A percentile compares a stretch with the other conserved stretches of the same genome.
Evolutionary conservation across 2,888 invertebrate genomes (phyloP).

Genomic region (Rhodophaea formosa): DNA sequence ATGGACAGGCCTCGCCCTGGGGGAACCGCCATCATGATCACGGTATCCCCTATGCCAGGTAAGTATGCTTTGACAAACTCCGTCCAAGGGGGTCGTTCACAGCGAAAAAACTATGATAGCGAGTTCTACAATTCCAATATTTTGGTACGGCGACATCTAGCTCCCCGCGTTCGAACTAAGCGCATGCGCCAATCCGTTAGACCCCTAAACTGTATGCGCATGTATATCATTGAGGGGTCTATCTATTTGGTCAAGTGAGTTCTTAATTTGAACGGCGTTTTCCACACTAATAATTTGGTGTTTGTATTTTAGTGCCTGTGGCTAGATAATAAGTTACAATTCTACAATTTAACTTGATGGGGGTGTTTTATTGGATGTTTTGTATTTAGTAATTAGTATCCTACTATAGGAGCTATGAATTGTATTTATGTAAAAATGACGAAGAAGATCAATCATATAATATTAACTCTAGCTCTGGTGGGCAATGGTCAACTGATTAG

Average conservation of each 20-base stretch:
- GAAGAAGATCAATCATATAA: too few species aligned
- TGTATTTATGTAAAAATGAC: too few species aligned
- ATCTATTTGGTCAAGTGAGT: neutral
- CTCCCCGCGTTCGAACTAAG: neutral
- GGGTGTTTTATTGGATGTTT: too few species aligned
- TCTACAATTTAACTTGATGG: too few species aligned
- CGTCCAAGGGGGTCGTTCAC: neutral
- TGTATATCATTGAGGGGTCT: neutral
- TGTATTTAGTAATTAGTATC: too few species aligned
- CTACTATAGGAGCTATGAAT: too few species aligned
- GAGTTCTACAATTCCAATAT: neutral
- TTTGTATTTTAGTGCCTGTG: too few species aligned
- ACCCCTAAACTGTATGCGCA: neutral
- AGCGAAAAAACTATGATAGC: neutral
- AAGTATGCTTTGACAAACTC: neutral
- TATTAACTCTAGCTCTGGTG: too few species aligned
- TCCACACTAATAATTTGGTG: too few species aligned
- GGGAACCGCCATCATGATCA: constrained; percentile 11
- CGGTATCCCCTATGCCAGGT: constrained; percentile 14
- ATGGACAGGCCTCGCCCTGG: constrained; percentile 12
- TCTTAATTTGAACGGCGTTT: too few species aligned
- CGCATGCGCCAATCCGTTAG: neutral
- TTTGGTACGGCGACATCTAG: neutral
- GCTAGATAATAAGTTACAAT: too few species aligned
- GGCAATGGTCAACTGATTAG: too few species aligned